Evolutionary conservation across 2,797 vertebrate genomes (phyloP), one percentile per base, ranked within the genome.

Genomic region (Rhynchotus rufescens): DNA sequence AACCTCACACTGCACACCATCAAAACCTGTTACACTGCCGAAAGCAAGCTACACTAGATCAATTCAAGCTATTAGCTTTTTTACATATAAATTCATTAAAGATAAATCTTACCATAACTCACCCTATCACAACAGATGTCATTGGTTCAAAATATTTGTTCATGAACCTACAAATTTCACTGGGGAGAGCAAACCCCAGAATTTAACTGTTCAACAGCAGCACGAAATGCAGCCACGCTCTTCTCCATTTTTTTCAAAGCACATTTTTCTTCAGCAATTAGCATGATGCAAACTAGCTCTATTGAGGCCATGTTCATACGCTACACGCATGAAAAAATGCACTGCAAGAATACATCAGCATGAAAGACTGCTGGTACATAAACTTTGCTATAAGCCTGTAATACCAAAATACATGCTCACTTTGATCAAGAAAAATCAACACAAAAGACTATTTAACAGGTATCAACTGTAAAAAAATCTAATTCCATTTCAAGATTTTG

Each of bases 341-440:
- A 23, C 15, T 74, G 54, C 36, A 28, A 14, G 8, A 59, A 45
- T 14, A 20, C 12, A 56, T 10, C 10, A n/a, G 10, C 54, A 56
- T n/a, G 30, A 56, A 56, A 51, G 34, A 60, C 4, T 52, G 26
- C 0, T 0, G 26, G n/a, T 47, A 40, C 8, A 25, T 1, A 4
- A 57, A 59, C 3, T 4, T 7, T 10, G 16, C 36, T 66, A 68
- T 62, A 71, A 78, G 64, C 40, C 44, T 71, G 47, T 23, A 77
- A 56, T 28, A 75, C 38, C 52, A 68, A 40, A 77, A 47, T 7
- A 15, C 42, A 57, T 11, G 57, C 21, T 36, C 15, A 44, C 64
- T 66, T 47, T 25, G 13, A 66, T 66, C 21, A n/a, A 59, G 45
- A 72, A 82, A 65, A 28, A 49, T n/a, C 12, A 80, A 68, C 6